Base-by-base conservation (phyloP, 2,797 vertebrate genomes). In the Triplophysa yarkandensis region DNA sequence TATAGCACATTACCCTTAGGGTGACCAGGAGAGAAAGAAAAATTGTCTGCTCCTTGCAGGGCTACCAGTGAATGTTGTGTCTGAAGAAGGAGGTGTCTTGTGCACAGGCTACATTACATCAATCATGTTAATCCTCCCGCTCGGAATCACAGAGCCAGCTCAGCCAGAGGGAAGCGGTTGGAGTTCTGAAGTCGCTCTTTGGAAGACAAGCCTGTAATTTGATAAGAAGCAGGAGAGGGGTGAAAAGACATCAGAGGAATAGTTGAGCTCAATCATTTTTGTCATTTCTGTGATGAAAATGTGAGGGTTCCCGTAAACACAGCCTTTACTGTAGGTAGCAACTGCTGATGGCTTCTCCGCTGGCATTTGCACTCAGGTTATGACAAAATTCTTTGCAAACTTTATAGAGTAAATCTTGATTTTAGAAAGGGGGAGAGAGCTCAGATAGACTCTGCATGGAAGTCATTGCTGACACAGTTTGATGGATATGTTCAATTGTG, bases 91-190 rank as follows among this genome's bases (percentile, higher is more conserved):
- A 41, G 58, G 17, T 46, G 44, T 44, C 44, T 70, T 62, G 46
- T 25, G 39, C 30, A 41, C 48, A 36, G 27, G 34, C 27, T 69
- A 30, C 65, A 60, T 70, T 67, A 77, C 71, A 74, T 80, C 66
- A 77, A 77, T 74, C 76, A 80, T 55, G 58, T 66, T 78, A 78
- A 78, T 74, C 77, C 71, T 61, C 58, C 28, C 21, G 70, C 28
- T 73, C 23, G 0, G 36, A 73, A 65, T 65, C 71, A 68, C 57
- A 78, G 52, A 46, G 34, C 36, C 62, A 54, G 63, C 63, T 68
- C 46, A 74, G 64, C 70, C 71, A 74, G 48, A 54, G 62, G 46
- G 46, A 68, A 68, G 46, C 27, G 39, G 69, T 50, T 64, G 46
- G 62, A 41, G 60, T 63, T 72, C 57, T 58, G 34, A 25, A 32